These are phyloP conservation scores for Microcebus ravelobensis DNA, from an alignment of 2,113 vertebrate species.

Conservation along the genomic window DNA sequence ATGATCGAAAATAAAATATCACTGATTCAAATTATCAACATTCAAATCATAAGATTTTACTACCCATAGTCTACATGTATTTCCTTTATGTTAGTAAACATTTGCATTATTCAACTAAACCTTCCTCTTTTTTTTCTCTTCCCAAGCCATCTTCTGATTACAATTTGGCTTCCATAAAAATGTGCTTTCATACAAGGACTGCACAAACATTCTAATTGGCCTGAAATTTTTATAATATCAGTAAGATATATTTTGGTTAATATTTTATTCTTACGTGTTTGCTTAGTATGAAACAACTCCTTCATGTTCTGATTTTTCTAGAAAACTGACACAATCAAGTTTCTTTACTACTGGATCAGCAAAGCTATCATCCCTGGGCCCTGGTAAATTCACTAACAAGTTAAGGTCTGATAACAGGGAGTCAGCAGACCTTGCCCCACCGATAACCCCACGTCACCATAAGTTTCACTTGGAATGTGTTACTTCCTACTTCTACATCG, in stretches of 20 bases:
- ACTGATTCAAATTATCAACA: constrained; percentile 14
- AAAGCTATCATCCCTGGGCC: neutral
- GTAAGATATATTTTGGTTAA: neutral
- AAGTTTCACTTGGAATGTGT: neutral
- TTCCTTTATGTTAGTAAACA: constrained; percentile 18
- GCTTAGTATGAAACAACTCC: neutral
- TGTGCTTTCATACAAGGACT: neutral
- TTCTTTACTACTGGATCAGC: neutral
- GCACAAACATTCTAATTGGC: neutral
- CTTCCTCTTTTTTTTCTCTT: neutral
- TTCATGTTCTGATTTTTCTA: neutral
- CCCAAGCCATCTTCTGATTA: neutral
- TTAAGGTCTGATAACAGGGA: neutral
- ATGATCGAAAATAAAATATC: neutral
- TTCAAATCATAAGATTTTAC: neutral
- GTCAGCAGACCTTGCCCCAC: neutral
- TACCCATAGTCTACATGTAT: neutral
- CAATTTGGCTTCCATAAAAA: neutral
- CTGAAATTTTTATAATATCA: neutral
- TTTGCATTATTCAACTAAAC: neutral
- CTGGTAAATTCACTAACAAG: neutral
- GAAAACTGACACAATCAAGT: constrained; percentile 13
- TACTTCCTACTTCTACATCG: neutral
- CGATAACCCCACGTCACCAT: neutral
- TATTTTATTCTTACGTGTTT: constrained; percentile 28